Conservation (phyloP, 2,797 vertebrate species). For the Enteromius argenteus region DNA sequence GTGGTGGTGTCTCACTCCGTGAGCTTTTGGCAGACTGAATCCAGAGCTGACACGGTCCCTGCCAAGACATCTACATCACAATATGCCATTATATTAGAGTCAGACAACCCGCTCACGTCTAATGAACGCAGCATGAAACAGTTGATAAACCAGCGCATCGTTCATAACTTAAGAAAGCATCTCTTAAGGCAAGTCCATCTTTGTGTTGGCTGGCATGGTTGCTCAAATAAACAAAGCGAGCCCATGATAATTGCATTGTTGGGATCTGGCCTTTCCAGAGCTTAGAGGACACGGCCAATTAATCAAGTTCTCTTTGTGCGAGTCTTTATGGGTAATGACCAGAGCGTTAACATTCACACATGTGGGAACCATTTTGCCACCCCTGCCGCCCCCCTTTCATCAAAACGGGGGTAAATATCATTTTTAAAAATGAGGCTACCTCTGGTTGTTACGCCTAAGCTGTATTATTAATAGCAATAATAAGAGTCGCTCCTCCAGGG, state of each 20-base stretch:
- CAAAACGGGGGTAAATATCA: constrained; percentile 82
- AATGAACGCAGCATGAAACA: constrained; percentile 20
- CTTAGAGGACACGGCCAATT: constrained; percentile 77
- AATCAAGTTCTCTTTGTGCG: constrained; percentile 83
- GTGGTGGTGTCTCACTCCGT: constrained; percentile 27
- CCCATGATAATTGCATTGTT: constrained; percentile 83
- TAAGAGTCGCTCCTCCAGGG: constrained; percentile 55
- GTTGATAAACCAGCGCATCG: constrained; percentile 58
- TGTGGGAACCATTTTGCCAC: constrained; percentile 84
- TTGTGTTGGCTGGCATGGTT: constrained; percentile 53
- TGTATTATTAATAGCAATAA: constrained; percentile 67
- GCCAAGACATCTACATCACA: constrained; percentile 24
- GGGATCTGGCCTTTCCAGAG: constrained; percentile 73
- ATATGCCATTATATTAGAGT: constrained; percentile 19
- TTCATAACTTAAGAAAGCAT: constrained; percentile 14
- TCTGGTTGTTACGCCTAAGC: constrained; percentile 67
- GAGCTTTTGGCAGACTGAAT: constrained; percentile 28
- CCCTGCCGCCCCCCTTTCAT: constrained; percentile 66
- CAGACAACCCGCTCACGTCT: not conserved
- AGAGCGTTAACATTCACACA: constrained; percentile 80
- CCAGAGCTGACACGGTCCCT: constrained; percentile 10
- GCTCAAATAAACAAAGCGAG: constrained; percentile 81
- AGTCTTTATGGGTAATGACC: constrained; percentile 80
- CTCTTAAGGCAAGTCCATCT: constrained; percentile 43
- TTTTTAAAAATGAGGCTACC: constrained; percentile 73